Evolutionary conservation across 2,797 vertebrate genomes (phyloP).

Genomic region (Calcarius lapponicus): DNA sequence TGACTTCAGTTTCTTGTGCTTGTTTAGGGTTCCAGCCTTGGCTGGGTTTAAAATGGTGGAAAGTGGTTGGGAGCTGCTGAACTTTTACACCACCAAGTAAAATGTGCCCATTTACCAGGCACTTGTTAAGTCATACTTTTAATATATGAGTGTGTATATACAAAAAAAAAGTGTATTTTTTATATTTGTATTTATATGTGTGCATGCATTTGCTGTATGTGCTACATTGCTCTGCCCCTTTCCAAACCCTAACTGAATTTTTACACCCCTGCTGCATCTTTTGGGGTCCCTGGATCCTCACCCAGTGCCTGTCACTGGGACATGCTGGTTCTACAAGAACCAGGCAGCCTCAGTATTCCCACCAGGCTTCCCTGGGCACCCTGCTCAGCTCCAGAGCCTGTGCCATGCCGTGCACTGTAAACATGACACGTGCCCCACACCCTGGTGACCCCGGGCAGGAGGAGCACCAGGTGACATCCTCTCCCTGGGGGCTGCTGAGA

Average conservation of each 20-base stretch:
- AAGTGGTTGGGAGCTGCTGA: background rate
- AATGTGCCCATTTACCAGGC: background rate
- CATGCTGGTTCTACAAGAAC: too few species aligned
- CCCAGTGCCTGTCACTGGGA: background rate
- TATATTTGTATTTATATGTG: background rate
- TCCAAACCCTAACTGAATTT: background rate
- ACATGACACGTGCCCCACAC: background rate
- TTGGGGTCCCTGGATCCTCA: background rate
- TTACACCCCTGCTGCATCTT: background rate
- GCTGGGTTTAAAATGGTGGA: background rate
- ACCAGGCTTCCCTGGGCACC: rapidly evolving
- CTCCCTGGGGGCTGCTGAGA: background rate
- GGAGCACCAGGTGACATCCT: rapidly evolving
- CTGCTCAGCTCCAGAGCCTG: background rate
- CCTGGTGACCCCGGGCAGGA: rapidly evolving
- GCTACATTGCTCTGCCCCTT: background rate
- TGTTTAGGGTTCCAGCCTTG: background rate
- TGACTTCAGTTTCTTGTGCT: background rate
- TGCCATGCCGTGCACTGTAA: rapidly evolving
- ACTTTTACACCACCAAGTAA: background rate
- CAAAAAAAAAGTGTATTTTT: background rate
- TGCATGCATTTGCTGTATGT: background rate
- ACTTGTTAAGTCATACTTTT: background rate
- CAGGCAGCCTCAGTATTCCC: background rate
- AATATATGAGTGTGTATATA: rapidly evolving